Conservation (phyloP, 2,888 invertebrate genomes). For the Carabus problematicus region DNA sequence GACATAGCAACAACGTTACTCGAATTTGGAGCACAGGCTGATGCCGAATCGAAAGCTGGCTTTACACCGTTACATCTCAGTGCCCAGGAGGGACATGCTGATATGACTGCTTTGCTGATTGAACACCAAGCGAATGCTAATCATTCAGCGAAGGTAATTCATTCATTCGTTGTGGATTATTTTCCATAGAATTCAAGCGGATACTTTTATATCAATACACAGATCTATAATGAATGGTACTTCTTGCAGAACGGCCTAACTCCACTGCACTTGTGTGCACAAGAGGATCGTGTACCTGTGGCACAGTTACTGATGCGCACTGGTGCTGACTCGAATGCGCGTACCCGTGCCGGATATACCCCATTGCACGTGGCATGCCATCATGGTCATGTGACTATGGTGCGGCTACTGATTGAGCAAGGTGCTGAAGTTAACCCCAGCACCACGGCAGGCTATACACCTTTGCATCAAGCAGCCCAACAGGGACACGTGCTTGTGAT, state of each 20-base stretch:
- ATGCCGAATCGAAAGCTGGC: constrained; percentile 93
- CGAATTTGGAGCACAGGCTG: constrained; percentile 90
- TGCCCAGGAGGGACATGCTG: constrained; percentile 91
- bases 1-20: constrained; percentile 93
- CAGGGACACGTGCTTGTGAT: constrained; percentile 97
- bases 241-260: constrained; percentile 80
- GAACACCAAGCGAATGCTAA: constrained; percentile 90
- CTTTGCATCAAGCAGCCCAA: constrained; percentile 97
- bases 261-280: constrained; percentile 93
- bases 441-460: constrained; percentile 87
- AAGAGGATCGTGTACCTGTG: constrained; percentile 89
- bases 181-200: neutral
- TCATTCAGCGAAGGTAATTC: constrained; percentile 78
- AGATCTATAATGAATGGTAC: neutral
- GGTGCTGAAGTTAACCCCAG: constrained; percentile 85
- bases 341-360: constrained; percentile 88
- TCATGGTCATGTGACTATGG: constrained; percentile 93
- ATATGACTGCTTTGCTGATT: constrained; percentile 91
- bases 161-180: neutral
- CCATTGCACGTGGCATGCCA: constrained; percentile 97
- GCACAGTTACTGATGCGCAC: constrained; percentile 81
- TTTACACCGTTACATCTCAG: constrained; percentile 96
- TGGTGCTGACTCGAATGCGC: constrained; percentile 75
- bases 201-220: neutral
- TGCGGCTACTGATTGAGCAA: constrained; percentile 86